A percentile compares a stretch with the other conserved stretches of the same genome.
phyloP scores from a whole-genome alignment of 2,888 invertebrate genomes.

The Podotricha telesiphe region DNA sequence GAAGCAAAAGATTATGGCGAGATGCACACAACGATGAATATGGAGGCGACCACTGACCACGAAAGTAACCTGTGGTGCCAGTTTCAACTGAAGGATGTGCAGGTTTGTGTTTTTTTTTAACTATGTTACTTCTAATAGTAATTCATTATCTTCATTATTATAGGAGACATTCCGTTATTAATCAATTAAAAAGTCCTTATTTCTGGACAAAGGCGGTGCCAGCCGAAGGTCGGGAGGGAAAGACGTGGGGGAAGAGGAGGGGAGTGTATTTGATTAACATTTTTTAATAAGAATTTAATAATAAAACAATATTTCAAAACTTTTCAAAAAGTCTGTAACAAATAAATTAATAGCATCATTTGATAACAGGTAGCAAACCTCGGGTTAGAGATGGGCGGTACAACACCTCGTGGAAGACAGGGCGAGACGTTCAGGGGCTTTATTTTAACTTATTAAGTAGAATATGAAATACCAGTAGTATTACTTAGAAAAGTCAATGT shows the following conservation, averaged over 20 bases:
- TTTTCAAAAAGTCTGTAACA: too few relatives aligned
- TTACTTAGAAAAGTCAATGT: constrained; percentile 13
- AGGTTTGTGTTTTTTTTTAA: background rate
- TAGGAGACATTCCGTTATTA: too few relatives aligned
- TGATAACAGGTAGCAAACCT: background rate
- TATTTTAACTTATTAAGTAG: background rate
- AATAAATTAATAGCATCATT: background rate
- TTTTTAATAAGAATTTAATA: too few relatives aligned
- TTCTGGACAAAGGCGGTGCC: background rate
- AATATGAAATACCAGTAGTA: constrained; percentile 18
- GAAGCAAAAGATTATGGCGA: background rate
- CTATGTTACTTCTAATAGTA: too few relatives aligned
- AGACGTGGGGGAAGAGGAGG: background rate
- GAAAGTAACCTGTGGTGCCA: background rate
- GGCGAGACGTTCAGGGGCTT: constrained; percentile 3
- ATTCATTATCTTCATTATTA: too few relatives aligned
- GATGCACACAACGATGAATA: background rate
- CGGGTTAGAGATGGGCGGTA: background rate
- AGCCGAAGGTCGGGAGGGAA: background rate
- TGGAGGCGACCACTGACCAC: background rate
- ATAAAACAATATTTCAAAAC: too few relatives aligned
- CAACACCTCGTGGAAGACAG: background rate
- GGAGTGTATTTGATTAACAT: too few relatives aligned
- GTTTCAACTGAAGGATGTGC: background rate
- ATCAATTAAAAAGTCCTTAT: too few relatives aligned